phyloP scores from a whole-genome alignment of 2,888 invertebrate genomes.

The Neuroscelio doddi region DNA sequence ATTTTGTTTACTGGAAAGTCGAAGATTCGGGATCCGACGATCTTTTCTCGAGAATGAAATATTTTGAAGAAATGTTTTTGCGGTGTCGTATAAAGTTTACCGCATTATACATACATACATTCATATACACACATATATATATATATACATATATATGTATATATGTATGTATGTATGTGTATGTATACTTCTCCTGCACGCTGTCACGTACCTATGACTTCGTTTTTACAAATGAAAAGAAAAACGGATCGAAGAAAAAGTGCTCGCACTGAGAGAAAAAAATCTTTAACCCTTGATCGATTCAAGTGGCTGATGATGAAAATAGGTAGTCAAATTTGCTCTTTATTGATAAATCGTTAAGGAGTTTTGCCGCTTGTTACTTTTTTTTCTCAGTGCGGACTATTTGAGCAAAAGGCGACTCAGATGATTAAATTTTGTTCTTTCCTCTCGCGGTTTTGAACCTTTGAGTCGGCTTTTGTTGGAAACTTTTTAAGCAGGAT shows the following conservation, averaged over 20 bases:
- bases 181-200: conserved; percentile 46
- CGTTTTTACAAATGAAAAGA: conserved; percentile 25
- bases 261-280: background rate
- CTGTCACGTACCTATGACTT: conserved; percentile 40
- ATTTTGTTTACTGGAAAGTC: too few relatives aligned
- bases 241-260: conserved; percentile 10
- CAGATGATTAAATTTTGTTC: background rate
- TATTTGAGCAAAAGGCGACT: background rate
- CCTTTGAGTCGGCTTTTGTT: background rate
- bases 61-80: conserved; percentile 21
- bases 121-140: too few relatives aligned
- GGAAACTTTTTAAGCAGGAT: background rate
- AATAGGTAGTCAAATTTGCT: background rate
- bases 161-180: too few relatives aligned
- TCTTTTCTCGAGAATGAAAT: background rate
- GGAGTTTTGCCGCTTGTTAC: background rate
- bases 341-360: background rate
- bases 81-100: conserved; percentile 41
- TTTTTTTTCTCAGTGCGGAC: background rate
- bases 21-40: too few relatives aligned
- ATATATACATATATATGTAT: conserved; percentile 12
- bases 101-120: conserved; percentile 39
- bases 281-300: background rate
- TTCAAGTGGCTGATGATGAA: background rate
- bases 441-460: background rate